phyloP scores from a whole-genome alignment of 37 sponge, comb jelly and placozoan species.

The Cliona cf. orientalis region DNA sequence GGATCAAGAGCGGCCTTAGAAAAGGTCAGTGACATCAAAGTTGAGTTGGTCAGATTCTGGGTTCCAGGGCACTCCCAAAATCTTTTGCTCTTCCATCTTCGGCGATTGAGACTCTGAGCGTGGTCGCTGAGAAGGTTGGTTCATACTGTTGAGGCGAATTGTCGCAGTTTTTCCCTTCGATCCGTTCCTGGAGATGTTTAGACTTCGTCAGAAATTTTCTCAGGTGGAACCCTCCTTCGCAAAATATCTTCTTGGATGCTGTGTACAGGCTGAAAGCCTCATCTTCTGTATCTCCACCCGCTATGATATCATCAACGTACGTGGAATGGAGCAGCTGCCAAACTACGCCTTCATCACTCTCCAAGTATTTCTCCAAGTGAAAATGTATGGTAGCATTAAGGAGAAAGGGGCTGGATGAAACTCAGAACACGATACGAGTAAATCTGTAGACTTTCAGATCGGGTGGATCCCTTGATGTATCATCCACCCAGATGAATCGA shows the following conservation, averaged over 20 bases:
- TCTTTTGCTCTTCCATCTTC: slow-evolving; percentile 36
- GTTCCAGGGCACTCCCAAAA: slow-evolving; percentile 60
- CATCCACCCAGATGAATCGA: slow-evolving; percentile 63
- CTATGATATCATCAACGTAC: slow-evolving; percentile 62
- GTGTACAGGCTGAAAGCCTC: slow-evolving; percentile 28
- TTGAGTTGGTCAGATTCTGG: slow-evolving; percentile 40
- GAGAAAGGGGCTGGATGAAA: slow-evolving; percentile 48
- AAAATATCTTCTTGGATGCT: slow-evolving; percentile 31
- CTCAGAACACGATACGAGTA: slow-evolving; percentile 48
- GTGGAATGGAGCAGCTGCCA: slow-evolving; percentile 16
- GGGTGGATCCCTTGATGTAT: slow-evolving; percentile 14
- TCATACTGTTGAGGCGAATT: slow-evolving; percentile 19
- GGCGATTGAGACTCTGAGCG: slow-evolving; percentile 12
- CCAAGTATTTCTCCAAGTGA: slow-evolving; percentile 35
- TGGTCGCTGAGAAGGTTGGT: slow-evolving; percentile 19
- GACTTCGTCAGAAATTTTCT: slow-evolving; percentile 53
- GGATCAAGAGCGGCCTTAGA: slow-evolving; percentile 21
- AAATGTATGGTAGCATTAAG: slow-evolving; percentile 47
- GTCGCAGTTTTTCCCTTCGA: background rate
- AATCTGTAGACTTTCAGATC: slow-evolving; percentile 32
- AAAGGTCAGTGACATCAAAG: slow-evolving; percentile 25
- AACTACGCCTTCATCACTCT: slow-evolving; percentile 8
- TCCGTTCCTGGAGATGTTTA: slow-evolving; percentile 7
- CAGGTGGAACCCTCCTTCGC: no score
- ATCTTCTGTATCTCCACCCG: slow-evolving; percentile 51